phyloP scores from a whole-genome alignment of 2,888 invertebrate genomes.

The Nomada ferruginata region DNA sequence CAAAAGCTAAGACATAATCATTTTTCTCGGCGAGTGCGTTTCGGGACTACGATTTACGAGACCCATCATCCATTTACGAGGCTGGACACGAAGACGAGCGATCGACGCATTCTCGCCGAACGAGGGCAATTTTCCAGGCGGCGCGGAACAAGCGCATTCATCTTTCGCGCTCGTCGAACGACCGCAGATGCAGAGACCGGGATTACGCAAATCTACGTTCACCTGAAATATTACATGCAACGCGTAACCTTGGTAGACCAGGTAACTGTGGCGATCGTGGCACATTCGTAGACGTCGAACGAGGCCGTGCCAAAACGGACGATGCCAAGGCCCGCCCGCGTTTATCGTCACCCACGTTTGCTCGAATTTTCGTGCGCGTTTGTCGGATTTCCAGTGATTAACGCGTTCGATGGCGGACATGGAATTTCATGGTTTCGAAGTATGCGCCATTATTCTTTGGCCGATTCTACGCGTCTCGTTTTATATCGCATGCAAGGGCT shows the following conservation, averaged over 20 bases:
- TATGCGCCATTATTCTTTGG: background rate
- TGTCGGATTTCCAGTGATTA: background rate
- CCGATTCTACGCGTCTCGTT: background rate
- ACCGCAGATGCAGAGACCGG: constrained; percentile 28
- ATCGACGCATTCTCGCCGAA: constrained; percentile 20
- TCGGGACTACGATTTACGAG: constrained; percentile 38
- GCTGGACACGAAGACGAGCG: constrained; percentile 11
- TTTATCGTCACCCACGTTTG: constrained; percentile 8
- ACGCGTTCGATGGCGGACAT: background rate
- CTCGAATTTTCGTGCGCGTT: constrained; percentile 4
- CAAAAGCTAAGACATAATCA: constrained; percentile 21
- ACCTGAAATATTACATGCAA: constrained; percentile 50
- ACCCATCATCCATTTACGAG: constrained; percentile 18
- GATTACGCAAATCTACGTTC: constrained; percentile 59
- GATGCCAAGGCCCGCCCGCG: constrained; percentile 53
- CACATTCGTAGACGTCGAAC: constrained; percentile 18
- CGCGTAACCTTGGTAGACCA: constrained; percentile 49
- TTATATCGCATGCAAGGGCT: background rate
- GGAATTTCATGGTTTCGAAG: background rate
- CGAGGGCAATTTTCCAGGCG: constrained; percentile 42
- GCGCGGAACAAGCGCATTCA: constrained; percentile 33
- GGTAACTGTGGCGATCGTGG: constrained; percentile 20
- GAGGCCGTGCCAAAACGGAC: constrained; percentile 53
- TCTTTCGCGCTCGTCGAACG: constrained; percentile 29
- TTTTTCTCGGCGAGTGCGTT: constrained; percentile 12